phyloP scores from a whole-genome alignment of 2,888 invertebrate genomes.

The Epistrophe grossulariae region DNA sequence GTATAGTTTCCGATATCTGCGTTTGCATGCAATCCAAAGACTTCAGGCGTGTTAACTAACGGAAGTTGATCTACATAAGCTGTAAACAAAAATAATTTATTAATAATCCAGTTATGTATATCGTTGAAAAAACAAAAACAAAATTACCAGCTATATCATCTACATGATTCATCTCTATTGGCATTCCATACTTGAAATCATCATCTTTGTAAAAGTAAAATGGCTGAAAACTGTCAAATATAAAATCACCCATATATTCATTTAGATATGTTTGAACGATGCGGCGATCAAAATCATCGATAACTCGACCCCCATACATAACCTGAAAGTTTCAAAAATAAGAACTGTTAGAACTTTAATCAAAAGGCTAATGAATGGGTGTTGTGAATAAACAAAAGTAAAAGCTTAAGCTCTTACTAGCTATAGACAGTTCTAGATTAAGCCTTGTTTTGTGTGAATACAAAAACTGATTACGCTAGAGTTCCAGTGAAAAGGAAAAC shows the following conservation, averaged over 20 bases:
- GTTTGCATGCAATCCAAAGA: conserved; percentile 97
- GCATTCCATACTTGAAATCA: conserved; percentile 91
- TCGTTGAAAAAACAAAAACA: background rate
- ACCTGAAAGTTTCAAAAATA: conserved; percentile 85
- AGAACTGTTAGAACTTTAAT: background rate
- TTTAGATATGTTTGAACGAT: conserved; percentile 95
- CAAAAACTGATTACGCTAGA: no score
- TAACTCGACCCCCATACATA: conserved; percentile 97
- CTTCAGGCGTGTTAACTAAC: conserved; percentile 93
- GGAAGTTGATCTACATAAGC: conserved; percentile 92
- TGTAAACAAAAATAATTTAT: conserved; percentile 80
- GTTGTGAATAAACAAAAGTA: no score
- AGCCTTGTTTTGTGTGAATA: no score
- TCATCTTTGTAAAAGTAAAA: conserved; percentile 94
- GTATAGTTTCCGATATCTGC: conserved; percentile 98
- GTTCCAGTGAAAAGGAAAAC: no score
- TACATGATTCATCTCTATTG: conserved; percentile 82
- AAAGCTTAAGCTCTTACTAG: no score
- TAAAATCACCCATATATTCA: conserved; percentile 97
- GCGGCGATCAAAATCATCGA: conserved; percentile 95
- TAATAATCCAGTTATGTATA: background rate
- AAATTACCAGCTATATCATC: conserved; percentile 56
- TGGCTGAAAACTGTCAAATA: conserved; percentile 95
- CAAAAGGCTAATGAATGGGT: no score
- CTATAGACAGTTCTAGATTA: no score